A percentile compares a stretch with the other conserved stretches of the same genome.
phyloP scores from a whole-genome alignment of 1,140 invertebrate genomes.

The Parasteatoda tepidariorum region DNA sequence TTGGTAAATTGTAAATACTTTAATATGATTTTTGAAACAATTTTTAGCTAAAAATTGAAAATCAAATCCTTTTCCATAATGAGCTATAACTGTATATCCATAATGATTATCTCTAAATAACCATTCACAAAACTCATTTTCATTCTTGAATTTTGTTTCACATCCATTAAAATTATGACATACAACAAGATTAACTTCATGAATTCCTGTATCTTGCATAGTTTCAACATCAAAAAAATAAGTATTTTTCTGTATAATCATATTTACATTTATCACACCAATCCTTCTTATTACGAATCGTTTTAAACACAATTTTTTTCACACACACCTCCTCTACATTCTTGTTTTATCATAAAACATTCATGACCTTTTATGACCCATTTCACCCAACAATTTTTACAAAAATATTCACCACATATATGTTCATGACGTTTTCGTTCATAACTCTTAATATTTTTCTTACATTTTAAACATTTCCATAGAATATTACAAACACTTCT shows the following conservation, averaged over 20 bases:
- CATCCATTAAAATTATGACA: constrained; percentile 27
- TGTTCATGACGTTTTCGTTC: neutral
- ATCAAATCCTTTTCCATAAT: constrained; percentile 25
- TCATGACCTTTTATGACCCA: neutral
- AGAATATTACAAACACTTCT: neutral
- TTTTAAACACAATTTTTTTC: neutral
- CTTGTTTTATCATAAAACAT: constrained; percentile 5
- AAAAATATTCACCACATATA: neutral
- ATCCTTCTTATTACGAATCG: neutral
- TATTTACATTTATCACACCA: constrained; percentile 5
- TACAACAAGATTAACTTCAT: constrained; percentile 3
- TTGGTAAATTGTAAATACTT: constrained; percentile 29
- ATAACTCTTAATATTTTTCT: neutral
- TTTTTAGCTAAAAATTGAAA: constrained; percentile 34
- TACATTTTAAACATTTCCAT: constrained; percentile 9
- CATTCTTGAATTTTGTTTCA: neutral
- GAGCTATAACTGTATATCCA: neutral
- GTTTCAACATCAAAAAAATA: constrained; percentile 11
- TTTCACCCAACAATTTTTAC: neutral
- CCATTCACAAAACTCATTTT: constrained; percentile 10
- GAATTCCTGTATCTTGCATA: constrained; percentile 3
- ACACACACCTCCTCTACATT: neutral
- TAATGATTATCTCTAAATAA: neutral
- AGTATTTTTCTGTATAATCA: constrained; percentile 14
- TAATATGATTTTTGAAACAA: constrained; percentile 20